Conservation (phyloP, 2,113 vertebrate species). For the Pelmatolapia mariae region DNA sequence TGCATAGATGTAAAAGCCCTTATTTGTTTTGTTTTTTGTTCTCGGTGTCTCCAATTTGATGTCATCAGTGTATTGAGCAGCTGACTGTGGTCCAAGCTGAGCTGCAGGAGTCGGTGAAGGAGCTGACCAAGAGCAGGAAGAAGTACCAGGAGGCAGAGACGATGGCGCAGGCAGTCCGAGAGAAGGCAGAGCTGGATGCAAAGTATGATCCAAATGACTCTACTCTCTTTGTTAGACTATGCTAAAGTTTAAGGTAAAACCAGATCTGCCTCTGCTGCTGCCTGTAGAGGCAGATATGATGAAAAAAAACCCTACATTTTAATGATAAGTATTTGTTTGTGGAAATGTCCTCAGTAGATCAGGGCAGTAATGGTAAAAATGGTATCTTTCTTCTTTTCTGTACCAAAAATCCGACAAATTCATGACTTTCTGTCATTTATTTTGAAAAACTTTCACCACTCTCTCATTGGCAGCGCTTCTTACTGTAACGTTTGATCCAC, state of each 20-base stretch:
- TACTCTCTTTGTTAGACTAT: not conserved
- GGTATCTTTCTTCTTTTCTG: not conserved
- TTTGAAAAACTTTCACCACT: accelerated
- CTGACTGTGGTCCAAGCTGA: slow-evolving; percentile 91
- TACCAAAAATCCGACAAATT: not conserved
- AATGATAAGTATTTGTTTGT: not conserved
- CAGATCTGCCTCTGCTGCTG: not conserved
- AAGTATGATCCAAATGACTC: slow-evolving; percentile 77
- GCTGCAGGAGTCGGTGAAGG: slow-evolving; percentile 95
- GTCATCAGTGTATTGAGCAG: slow-evolving; percentile 86
- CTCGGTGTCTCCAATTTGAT: not conserved
- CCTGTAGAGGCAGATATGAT: no score
- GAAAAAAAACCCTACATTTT: not conserved
- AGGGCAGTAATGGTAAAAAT: not conserved
- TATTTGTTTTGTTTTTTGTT: not conserved
- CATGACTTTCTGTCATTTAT: not conserved
- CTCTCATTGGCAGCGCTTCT: accelerated
- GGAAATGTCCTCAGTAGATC: not conserved
- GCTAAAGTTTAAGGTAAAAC: not conserved
- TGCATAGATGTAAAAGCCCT: not conserved
- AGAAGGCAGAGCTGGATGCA: slow-evolving; percentile 95
- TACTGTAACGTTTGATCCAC: accelerated
- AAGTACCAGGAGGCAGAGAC: slow-evolving; percentile 97
- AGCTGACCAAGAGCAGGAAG: slow-evolving; percentile 97
- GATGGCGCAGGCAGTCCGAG: slow-evolving; percentile 92